Evolutionary conservation across 2,113 vertebrate species (phyloP).

Genomic region (Microcebus ravelobensis): DNA sequence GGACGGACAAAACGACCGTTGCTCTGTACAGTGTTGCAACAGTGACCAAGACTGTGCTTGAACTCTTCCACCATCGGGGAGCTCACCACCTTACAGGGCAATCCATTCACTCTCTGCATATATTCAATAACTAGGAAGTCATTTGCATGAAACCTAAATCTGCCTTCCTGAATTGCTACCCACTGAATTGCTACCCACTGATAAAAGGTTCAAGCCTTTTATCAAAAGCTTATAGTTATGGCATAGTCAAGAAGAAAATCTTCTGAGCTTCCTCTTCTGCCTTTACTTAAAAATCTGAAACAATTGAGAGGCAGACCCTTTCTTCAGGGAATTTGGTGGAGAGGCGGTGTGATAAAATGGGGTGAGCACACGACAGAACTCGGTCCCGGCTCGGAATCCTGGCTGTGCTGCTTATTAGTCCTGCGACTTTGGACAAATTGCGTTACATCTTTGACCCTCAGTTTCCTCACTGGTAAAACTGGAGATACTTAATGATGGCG

Average conservation of each 20-base stretch:
- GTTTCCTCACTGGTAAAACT: neutral
- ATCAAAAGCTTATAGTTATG: neutral
- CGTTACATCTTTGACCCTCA: neutral
- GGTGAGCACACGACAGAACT: neutral
- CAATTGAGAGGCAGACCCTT: neutral
- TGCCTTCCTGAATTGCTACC: neutral
- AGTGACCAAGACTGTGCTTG: neutral
- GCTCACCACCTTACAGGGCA: neutral
- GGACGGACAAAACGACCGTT: neutral
- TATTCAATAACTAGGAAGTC: neutral
- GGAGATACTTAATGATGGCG: neutral
- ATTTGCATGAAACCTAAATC: neutral
- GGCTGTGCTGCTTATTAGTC: neutral
- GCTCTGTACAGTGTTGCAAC: neutral
- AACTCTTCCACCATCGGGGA: accelerated
- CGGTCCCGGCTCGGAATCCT: neutral
- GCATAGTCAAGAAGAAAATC: neutral
- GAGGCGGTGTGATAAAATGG: neutral
- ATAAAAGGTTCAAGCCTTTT: neutral
- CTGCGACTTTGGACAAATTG: neutral
- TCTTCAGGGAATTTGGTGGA: neutral
- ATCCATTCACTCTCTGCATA: neutral
- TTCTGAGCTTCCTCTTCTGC: neutral
- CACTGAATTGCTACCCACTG: neutral
- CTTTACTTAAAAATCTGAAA: neutral